These are phyloP conservation scores for Corapipo altera DNA, from an alignment of 2,113 vertebrate species.

Conservation along the genomic window DNA sequence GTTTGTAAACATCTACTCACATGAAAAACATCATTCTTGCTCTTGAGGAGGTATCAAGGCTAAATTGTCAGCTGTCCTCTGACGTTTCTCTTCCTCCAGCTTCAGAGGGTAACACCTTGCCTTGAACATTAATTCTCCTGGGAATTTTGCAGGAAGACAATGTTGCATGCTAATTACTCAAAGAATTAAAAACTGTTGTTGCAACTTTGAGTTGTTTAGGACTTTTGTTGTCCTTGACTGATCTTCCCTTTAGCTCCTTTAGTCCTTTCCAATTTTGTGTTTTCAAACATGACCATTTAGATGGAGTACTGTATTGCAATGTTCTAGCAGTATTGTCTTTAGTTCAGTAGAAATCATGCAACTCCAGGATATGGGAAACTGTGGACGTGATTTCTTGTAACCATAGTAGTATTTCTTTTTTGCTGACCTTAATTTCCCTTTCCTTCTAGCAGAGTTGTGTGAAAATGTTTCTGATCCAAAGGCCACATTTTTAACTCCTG, in stretches of 20 bases:
- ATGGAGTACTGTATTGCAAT: neutral
- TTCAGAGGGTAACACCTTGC: neutral
- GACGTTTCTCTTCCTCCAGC: neutral
- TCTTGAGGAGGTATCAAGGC: neutral
- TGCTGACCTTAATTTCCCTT: constrained; percentile 22
- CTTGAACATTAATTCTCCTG: neutral
- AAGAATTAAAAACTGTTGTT: neutral
- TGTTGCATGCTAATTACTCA: neutral
- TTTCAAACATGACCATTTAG: neutral
- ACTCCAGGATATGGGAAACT: neutral
- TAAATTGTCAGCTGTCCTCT: neutral
- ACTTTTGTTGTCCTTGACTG: neutral
- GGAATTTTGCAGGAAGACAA: neutral
- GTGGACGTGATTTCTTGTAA: neutral
- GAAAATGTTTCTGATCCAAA: neutral
- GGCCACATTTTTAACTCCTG: neutral
- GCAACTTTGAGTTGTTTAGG: neutral
- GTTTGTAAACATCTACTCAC: neutral
- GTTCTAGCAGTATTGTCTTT: neutral
- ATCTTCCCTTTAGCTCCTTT: neutral
- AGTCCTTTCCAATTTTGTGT: neutral
- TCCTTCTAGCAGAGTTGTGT: neutral
- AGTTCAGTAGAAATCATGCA: neutral
- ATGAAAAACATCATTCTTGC: neutral
- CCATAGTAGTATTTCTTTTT: neutral